Evolutionary conservation across 30 jellyfish, hydroid and myxozoan species (phyloP), one percentile per base, ranked within the genome.

Genomic region (Sanderia malayensis): DNA sequence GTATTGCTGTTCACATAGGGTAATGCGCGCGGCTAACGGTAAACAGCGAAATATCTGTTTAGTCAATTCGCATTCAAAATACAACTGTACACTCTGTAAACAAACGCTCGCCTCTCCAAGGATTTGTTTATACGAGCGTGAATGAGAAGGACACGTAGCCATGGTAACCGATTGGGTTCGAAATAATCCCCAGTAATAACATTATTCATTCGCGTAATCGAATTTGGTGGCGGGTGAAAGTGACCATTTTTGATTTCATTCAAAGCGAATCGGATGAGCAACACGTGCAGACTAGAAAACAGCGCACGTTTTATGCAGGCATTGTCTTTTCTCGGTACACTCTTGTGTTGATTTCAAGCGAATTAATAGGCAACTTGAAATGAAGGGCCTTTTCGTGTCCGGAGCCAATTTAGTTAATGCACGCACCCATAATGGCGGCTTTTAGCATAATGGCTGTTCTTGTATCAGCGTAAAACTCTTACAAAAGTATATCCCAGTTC

Each of bases 141-240:
- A 37, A 37, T 4, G 13, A n/a, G 10, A 13, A 37, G 52, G 52
- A 37, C 24, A 23, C 1, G 52, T 61, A 23, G 73, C 52, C 73
- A 19, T 0, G 73, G 73, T n/a, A 61, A 61, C 73, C 8, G 27
- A 20, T 8, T 27, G 73, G 25, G 25, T 61, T 20, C 73, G 21
- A 0, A 61, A 25, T 61, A 61, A 61, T 61, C 73, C 73, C 15
- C 24, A 23, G 73, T 61, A 61, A 61, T 61, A 61, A 61, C 49
- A 61, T 61, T 61, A 61, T 11, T n/a, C 19, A 32, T 21, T 52
- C 73, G n/a, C n/a, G 49, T 61, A 61, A 61, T 61, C 49, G 73
- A 61, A 29, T 61, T 61, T 25, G 19, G 52, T 61, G n/a, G n/a
- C 73, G 73, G 30, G 24, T 24, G 64, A 49, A 24, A 49, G 24